Conservation (phyloP, 2,113 vertebrate genomes). For the Orcinus orca region DNA sequence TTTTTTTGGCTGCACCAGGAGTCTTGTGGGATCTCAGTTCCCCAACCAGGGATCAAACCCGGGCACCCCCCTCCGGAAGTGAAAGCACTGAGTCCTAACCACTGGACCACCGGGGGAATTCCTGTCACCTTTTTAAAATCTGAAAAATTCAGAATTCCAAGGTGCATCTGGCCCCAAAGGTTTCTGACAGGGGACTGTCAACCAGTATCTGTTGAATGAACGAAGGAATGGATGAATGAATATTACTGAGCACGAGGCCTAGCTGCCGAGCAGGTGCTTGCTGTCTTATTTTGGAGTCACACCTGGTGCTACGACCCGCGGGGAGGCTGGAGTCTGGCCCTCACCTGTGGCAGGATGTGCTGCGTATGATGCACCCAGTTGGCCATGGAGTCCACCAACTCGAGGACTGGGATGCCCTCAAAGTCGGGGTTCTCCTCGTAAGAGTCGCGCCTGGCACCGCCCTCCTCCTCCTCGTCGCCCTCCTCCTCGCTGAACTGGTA, state of each 20-base stretch:
- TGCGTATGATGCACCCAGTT: slow-evolving; percentile 90
- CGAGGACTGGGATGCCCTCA: slow-evolving; percentile 82
- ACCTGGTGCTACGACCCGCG: accelerated
- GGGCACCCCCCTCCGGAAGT: neutral
- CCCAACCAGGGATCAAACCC: neutral
- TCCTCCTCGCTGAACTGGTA: slow-evolving; percentile 89
- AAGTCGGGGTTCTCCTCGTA: slow-evolving; percentile 88
- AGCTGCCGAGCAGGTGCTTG: neutral
- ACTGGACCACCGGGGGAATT: neutral
- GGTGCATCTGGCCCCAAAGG: too few species aligned
- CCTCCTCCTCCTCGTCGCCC: slow-evolving; percentile 86
- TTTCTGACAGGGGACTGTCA: neutral
- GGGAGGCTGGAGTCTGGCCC: neutral
- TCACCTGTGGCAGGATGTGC: slow-evolving; percentile 90
- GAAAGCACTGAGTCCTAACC: neutral
- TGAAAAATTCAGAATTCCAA: neutral
- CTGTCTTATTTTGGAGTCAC: accelerated
- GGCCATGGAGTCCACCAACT: slow-evolving; percentile 85
- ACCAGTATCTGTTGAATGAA: accelerated
- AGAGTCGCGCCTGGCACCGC: slow-evolving; percentile 70
- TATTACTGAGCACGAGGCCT: accelerated
- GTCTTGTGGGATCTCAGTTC: neutral
- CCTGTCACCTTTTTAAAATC: neutral
- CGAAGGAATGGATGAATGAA: neutral
- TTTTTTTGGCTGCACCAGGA: neutral